These are phyloP conservation scores for Phodopus roborovskii DNA, from an alignment of 2,113 vertebrate species.

Conservation along the genomic window DNA sequence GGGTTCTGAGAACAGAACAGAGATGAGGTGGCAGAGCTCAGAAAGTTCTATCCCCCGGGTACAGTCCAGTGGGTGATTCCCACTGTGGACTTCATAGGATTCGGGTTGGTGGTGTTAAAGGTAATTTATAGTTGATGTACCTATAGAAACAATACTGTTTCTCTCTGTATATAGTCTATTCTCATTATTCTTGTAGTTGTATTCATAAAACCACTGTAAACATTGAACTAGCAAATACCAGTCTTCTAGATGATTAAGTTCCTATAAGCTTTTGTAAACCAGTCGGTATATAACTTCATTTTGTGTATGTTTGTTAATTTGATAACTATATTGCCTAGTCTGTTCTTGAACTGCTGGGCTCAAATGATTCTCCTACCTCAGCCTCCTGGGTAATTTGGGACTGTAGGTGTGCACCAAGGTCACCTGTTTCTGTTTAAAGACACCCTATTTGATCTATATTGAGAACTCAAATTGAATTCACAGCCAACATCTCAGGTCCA, in stretches of 20 bases:
- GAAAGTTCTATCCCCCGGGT: slow-evolving; percentile 56
- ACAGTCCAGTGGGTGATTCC: neutral
- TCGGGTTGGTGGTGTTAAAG: slow-evolving; percentile 37
- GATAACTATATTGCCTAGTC: neutral
- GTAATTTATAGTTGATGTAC: slow-evolving; percentile 23
- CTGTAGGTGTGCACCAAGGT: neutral
- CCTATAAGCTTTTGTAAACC: neutral
- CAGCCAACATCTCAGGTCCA: neutral
- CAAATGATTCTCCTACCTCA: neutral
- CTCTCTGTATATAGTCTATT: neutral
- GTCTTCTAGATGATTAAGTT: neutral
- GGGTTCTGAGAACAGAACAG: slow-evolving; percentile 42
- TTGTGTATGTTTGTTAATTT: neutral
- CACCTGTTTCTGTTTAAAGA: neutral
- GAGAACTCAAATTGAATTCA: neutral
- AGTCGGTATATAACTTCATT: neutral
- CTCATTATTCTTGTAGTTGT: neutral
- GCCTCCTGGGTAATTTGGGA: neutral
- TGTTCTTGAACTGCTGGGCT: neutral
- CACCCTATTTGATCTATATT: neutral
- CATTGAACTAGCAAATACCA: neutral
- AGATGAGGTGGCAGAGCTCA: neutral
- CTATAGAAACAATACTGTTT: neutral
- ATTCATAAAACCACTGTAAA: neutral
- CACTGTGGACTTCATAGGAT: neutral